Conservation (phyloP, 2,888 invertebrate genomes). For the Amphimallon solstitiale region DNA sequence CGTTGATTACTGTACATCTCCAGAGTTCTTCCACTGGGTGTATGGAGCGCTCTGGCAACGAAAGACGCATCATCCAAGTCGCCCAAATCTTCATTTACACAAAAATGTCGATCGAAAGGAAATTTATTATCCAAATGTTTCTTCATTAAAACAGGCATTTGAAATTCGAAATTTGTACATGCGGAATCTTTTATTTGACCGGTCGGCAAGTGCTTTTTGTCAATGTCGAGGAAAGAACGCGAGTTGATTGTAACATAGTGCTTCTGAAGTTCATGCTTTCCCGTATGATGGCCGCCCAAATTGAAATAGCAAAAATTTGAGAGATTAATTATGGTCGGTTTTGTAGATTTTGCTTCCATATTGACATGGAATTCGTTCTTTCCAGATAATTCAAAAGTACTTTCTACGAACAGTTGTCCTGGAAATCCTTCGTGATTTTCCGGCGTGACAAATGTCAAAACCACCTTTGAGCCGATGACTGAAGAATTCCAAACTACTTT, state of each 20-base stretch:
- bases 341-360: constrained; percentile 78
- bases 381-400: constrained; percentile 76
- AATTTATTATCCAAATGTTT: constrained; percentile 64
- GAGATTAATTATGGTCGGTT: constrained; percentile 84
- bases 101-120: constrained; percentile 86
- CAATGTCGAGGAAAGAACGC: constrained; percentile 76
- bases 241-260: constrained; percentile 80
- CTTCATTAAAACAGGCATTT: constrained; percentile 69
- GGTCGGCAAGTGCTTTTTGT: constrained; percentile 70
- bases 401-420: constrained; percentile 77
- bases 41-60: constrained; percentile 75
- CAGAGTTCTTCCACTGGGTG: constrained; percentile 76
- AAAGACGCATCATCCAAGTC: constrained; percentile 67
- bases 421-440: constrained; percentile 91
- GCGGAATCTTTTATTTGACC: constrained; percentile 78
- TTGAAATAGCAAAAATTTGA: constrained; percentile 92
- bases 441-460: constrained; percentile 77
- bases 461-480: constrained; percentile 69
- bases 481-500: constrained; percentile 77
- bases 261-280: constrained; percentile 70
- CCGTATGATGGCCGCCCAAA: constrained; percentile 84
- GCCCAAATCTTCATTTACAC: constrained; percentile 71
- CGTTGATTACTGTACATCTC: constrained; percentile 87
- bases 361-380: constrained; percentile 79
- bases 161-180: constrained; percentile 78